These are phyloP conservation scores for Lepus americanus DNA, from an alignment of 2,113 vertebrate species.

Conservation along the genomic window DNA sequence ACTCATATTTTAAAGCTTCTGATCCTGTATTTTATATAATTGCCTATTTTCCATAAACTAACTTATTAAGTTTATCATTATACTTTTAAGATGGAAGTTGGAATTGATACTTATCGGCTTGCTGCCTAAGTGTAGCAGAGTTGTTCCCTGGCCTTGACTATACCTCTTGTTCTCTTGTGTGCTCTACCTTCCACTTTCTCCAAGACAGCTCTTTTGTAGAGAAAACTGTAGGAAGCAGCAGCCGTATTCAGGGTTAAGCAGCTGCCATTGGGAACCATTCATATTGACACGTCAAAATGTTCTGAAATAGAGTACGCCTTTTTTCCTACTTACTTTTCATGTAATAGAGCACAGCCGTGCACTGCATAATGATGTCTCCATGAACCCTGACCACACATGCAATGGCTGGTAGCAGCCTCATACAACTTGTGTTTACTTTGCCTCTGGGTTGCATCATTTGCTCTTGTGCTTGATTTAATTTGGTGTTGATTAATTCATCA, in stretches of 20 bases:
- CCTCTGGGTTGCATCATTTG: neutral
- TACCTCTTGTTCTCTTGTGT: neutral
- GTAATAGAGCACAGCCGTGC: neutral
- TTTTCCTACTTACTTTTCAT: constrained; percentile 44
- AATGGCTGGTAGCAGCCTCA: neutral
- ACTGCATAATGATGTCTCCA: neutral
- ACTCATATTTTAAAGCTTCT: constrained; percentile 77
- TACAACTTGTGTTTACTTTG: neutral
- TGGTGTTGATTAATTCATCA: neutral
- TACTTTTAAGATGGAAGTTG: constrained; percentile 11
- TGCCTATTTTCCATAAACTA: constrained; percentile 62
- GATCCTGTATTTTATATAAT: constrained; percentile 58
- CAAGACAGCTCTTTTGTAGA: neutral
- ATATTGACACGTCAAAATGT: constrained; percentile 21
- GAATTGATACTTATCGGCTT: neutral
- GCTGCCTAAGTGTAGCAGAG: neutral
- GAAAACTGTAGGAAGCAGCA: neutral
- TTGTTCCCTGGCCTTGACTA: neutral
- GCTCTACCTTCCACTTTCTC: neutral
- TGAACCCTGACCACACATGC: neutral
- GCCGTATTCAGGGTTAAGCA: neutral
- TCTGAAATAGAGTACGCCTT: constrained; percentile 9
- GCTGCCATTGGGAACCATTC: neutral
- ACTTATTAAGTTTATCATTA: neutral
- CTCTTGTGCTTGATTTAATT: neutral